Base-by-base conservation (phyloP, 2,113 vertebrate species). In the Psilopogon haemacephalus region DNA sequence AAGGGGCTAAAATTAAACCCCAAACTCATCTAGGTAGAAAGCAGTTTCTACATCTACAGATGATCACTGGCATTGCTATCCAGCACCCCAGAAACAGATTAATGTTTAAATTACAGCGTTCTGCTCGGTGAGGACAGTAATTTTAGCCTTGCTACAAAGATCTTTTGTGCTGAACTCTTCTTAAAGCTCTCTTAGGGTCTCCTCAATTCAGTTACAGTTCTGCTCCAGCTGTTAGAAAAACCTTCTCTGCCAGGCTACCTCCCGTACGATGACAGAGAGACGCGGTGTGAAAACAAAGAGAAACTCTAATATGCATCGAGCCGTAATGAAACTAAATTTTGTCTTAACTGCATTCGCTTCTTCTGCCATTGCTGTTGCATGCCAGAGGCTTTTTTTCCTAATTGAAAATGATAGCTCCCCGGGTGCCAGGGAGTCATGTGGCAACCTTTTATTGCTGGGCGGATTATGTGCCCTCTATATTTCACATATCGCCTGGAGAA, bases 321-420 rank as follows among this genome's bases (percentile, higher is more conserved):
- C 75, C 1, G 0, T 83, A 94, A 87, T 80, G 89, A 92, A 94
- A 79, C 74, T 95, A 91, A 92, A 94, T 88, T 96, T 86, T 89
- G 50, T 79, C 55, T 90, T 95, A 93, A 92, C 83, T 69, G 75
- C 4, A 0, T 55, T 77, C 65, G 9, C 80, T 67, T 84, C 87
- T 94, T 56, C 50, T 76, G 63, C 91, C 8, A 1, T 82, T 11
- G 69, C 88, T 63, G 37, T 77, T 15, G 2, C 60, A 54, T 73
- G 91, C 94, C 83, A 81, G 80, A 81, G 79, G 82, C 90, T 90
- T 74, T 65, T 93, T 78, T 87, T 94, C 88, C 86, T 97, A 95
- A 96, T 95, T 96, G 96, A 97, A 95, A 95, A 84, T 89, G 92
- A 95, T 93, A 78, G 76, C 69, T 96, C 94, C 96, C 94, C 0